A percentile compares a stretch with the other conserved stretches of the same genome.
Evolutionary conservation across 2,113 vertebrate species (phyloP).

Genomic region (Pseudonaja textilis): DNA sequence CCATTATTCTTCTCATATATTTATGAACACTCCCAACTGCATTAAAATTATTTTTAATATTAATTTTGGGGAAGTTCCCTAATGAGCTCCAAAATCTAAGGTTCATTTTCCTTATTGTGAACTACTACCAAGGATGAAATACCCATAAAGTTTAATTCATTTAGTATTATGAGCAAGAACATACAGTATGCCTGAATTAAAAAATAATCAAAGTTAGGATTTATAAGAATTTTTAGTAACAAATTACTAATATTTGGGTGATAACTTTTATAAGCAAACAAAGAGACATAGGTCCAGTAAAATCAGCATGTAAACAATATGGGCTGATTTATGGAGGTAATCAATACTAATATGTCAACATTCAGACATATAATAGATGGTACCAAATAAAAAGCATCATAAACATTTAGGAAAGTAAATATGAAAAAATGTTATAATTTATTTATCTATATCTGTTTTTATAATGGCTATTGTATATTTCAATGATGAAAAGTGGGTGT

Average conservation of each 20-base stretch:
- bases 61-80: background rate
- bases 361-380: background rate
- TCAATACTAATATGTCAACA: background rate
- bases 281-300: background rate
- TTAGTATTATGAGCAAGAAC: background rate
- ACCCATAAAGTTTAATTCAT: background rate
- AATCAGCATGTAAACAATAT: background rate
- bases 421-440: background rate
- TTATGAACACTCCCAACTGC: background rate
- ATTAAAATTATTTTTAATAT: background rate
- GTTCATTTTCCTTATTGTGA: background rate
- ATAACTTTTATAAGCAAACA: background rate
- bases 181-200: background rate
- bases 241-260: background rate
- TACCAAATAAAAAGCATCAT: background rate
- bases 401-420: background rate
- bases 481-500: background rate
- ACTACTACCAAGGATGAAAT: no score
- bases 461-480: constrained; percentile 6
- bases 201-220: background rate
- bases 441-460: background rate
- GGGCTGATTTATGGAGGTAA: background rate
- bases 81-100: background rate
- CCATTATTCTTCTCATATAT: background rate
- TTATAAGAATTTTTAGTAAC: background rate